A percentile compares a stretch with the other conserved stretches of the same genome.
These are phyloP conservation scores for Panzeria rudis DNA, from an alignment of 2,888 invertebrate genomes.

Conservation along the genomic window DNA sequence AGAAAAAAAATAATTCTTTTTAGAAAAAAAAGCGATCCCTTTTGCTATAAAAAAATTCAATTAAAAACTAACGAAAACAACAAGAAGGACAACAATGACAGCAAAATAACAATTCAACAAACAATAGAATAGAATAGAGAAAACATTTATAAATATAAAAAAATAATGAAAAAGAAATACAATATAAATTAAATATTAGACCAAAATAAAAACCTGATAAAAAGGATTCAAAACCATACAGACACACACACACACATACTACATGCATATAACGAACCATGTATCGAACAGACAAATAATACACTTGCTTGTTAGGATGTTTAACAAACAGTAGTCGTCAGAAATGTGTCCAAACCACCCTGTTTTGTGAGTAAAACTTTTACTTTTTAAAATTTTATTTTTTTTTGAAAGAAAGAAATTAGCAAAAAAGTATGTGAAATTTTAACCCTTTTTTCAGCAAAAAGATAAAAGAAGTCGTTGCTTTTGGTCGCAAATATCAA, in stretches of 20 bases:
- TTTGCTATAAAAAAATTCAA: slow-evolving; percentile 63
- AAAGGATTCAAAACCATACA: slow-evolving; percentile 30
- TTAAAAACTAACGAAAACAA: slow-evolving; percentile 62
- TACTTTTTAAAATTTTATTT: slow-evolving; percentile 24
- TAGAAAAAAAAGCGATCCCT: slow-evolving; percentile 29
- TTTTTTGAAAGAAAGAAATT: slow-evolving; percentile 37
- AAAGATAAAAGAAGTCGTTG: slow-evolving; percentile 2
- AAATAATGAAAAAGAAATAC: slow-evolving; percentile 56
- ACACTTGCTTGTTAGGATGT: slow-evolving; percentile 51
- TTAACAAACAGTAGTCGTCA: not conserved
- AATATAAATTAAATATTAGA: slow-evolving; percentile 70
- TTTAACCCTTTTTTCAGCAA: slow-evolving; percentile 55
- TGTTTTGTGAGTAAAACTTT: slow-evolving; percentile 1
- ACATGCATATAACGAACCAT: no score
- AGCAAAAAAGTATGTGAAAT: slow-evolving; percentile 33
- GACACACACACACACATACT: not conserved
- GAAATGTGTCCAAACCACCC: slow-evolving; percentile 36
- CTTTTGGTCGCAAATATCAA: not conserved
- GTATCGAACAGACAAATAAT: not conserved
- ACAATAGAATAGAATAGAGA: slow-evolving; percentile 42
- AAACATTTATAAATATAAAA: slow-evolving; percentile 11
- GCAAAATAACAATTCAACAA: slow-evolving; percentile 30
- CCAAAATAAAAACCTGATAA: slow-evolving; percentile 22
- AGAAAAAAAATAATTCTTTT: not conserved
- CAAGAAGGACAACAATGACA: slow-evolving; percentile 14